These are phyloP conservation scores for Trachythela sp. DNA, from an alignment of 64 coral and sea anemone genomes.

Conservation along the genomic window DNA sequence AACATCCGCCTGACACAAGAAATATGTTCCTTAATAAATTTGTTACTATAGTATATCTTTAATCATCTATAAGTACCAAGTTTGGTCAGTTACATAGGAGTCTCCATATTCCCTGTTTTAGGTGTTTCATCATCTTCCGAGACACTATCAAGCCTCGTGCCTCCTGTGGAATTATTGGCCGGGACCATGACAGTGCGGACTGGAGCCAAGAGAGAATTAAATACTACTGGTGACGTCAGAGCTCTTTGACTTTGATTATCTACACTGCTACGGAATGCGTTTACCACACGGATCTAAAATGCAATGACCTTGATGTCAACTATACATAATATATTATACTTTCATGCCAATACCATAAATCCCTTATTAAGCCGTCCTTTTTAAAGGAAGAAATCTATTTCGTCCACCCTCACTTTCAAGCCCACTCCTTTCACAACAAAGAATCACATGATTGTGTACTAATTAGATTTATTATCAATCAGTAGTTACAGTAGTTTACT, in stretches of 20 bases:
- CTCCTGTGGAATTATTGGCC: constrained; percentile 42
- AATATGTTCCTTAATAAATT: not conserved
- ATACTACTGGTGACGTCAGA: constrained; percentile 89
- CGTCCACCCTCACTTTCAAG: too few relatives aligned
- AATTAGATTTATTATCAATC: too few relatives aligned
- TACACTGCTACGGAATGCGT: constrained; percentile 95
- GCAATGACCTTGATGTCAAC: not conserved
- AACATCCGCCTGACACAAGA: not conserved
- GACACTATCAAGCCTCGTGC: not conserved
- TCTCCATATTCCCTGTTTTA: not conserved
- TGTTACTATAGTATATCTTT: too few relatives aligned
- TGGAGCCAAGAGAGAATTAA: constrained; percentile 94
- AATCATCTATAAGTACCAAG: too few relatives aligned
- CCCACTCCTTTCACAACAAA: too few relatives aligned
- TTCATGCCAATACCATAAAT: too few relatives aligned
- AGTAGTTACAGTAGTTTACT: too few relatives aligned
- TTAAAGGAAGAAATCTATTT: too few relatives aligned
- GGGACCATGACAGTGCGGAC: constrained; percentile 95
- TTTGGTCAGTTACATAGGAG: not conserved
- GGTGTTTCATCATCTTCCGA: not conserved
- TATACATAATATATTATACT: too few relatives aligned
- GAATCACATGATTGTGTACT: too few relatives aligned
- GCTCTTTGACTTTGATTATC: constrained; percentile 88
- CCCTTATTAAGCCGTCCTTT: too few relatives aligned
- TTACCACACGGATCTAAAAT: constrained; percentile 92